Conservation (phyloP, 1,140 invertebrate species). For the Thrips palmi region DNA sequence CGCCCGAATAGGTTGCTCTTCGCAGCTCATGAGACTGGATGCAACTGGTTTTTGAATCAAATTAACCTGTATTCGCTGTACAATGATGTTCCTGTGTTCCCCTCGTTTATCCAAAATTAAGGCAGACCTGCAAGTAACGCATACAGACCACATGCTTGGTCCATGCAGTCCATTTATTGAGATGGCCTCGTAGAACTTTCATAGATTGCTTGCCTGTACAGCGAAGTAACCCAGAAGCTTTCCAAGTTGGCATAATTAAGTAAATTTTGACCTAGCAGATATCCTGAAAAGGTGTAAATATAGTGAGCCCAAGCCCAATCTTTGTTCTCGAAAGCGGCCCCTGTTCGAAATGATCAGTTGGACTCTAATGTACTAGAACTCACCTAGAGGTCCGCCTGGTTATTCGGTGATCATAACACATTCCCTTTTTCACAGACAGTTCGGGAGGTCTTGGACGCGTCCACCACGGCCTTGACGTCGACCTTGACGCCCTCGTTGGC, state of each 20-base stretch:
- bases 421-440: slow-evolving; percentile 21
- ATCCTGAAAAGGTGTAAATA: not conserved
- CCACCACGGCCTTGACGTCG: slow-evolving; percentile 13
- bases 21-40: too few species aligned
- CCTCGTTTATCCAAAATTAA: too few species aligned
- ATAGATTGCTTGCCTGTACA: too few species aligned
- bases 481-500: slow-evolving; percentile 13
- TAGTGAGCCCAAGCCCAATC: not conserved
- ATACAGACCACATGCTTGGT: too few species aligned
- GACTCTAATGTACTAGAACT: not conserved
- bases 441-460: slow-evolving; percentile 17
- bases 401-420: too few species aligned
- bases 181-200: too few species aligned
- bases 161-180: too few species aligned
- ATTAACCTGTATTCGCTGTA: too few species aligned
- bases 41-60: too few species aligned
- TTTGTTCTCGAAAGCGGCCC: not conserved
- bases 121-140: too few species aligned
- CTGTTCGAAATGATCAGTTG: not conserved
- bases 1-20: too few species aligned
- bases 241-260: not conserved
- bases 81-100: too few species aligned
- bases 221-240: not conserved
- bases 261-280: not conserved
- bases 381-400: not conserved